Base-by-base conservation (phyloP, 1,140 invertebrate species). In the Homalodisca vitripennis region DNA sequence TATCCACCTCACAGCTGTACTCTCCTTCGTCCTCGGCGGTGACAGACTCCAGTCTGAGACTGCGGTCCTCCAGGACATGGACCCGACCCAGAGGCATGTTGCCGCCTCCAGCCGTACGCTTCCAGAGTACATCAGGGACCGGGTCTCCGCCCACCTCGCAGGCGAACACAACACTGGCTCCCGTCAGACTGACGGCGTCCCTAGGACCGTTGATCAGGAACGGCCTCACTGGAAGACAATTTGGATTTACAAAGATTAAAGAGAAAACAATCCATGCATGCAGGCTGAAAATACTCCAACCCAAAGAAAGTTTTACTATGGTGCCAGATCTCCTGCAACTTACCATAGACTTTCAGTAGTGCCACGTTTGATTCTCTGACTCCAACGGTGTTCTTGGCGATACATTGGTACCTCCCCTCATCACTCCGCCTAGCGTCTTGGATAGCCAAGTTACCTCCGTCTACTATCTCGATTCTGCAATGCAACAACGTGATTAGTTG, bases 1-100 rank as follows among this genome's bases (percentile, higher is more conserved):
- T 98, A 72, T 88, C 89, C 20, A 94, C 90, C 78, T 96, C 93
- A 80, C 95, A 98, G 53, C 88, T 92, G 77, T 97, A 97, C 73
- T 95, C 92, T 53, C 94, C 95, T 77, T 94, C 91, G 77, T 98
- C 96, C 64, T 83, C 82, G 29, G 88, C 79, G 30, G 84, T 86
- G 12, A 94, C 88, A 66, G 87, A 82, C 74, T 92, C 90, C 62
- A 95, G 84, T 62, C 88, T 82, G 24, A 95, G 80, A 72, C 89
- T 90, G 65, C 90, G 85, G 79, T 94, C 91, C 73, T 92, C 89
- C 48, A 92, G 80, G n/a, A 93, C 87, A 74, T 89, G 87, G 20
- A 91, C 89, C 73, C 92, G 85, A 57, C 82, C 82, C 76, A 70
- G 64, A 12, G 89, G 89, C 85, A 91, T 88, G 63, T 86, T 87